Evolutionary conservation across 2,888 invertebrate genomes (phyloP).

Genomic region (Metallyticus violacea): DNA sequence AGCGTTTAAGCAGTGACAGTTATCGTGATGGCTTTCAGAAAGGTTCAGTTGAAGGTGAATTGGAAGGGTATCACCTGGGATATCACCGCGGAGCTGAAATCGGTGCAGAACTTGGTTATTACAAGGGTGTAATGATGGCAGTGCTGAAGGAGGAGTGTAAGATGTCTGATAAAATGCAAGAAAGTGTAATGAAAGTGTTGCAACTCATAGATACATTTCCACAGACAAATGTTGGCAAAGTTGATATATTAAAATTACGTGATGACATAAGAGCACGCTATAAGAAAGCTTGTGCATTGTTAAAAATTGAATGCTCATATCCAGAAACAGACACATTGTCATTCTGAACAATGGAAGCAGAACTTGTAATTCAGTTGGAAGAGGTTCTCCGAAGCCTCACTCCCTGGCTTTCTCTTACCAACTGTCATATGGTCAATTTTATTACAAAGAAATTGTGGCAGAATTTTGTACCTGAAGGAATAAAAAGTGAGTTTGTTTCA

Average conservation of each 20-base stretch:
- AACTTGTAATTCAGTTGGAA: constrained; percentile 44
- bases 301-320: constrained; percentile 58
- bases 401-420: constrained; percentile 60
- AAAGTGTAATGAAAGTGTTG: constrained; percentile 56
- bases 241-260: constrained; percentile 61
- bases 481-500: constrained; percentile 53
- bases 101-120: constrained; percentile 75
- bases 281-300: constrained; percentile 64
- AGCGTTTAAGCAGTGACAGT: constrained; percentile 58
- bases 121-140: constrained; percentile 59
- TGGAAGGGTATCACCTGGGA: constrained; percentile 71
- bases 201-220: constrained; percentile 64
- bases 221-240: constrained; percentile 57
- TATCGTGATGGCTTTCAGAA: constrained; percentile 66
- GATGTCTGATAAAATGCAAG: constrained; percentile 52
- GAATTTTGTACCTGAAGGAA: constrained; percentile 53
- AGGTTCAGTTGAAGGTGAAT: constrained; percentile 57
- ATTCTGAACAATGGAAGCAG: constrained; percentile 47
- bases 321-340: constrained; percentile 58
- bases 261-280: constrained; percentile 66
- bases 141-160: constrained; percentile 33
- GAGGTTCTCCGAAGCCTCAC: constrained; percentile 55
- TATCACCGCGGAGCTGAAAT: constrained; percentile 74
- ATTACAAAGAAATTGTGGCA: constrained; percentile 66
- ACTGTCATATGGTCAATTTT: constrained; percentile 77